phyloP scores from a whole-genome alignment of 2,888 invertebrate species.

The Amblyteles armatorius region DNA sequence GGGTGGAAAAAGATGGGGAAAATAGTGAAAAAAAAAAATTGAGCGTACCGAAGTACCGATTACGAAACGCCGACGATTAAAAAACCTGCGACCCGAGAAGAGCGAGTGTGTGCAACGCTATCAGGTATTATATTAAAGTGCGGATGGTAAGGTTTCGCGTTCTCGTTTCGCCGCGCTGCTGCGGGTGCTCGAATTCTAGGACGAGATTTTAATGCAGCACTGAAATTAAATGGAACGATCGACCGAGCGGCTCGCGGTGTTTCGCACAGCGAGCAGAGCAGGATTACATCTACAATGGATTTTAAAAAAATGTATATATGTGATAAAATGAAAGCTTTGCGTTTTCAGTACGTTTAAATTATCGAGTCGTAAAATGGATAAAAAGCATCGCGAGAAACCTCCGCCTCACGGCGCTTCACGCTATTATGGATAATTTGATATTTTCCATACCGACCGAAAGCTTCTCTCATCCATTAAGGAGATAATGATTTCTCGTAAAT shows the following conservation, averaged over 20 bases:
- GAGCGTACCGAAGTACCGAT: background rate
- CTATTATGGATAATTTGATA: slow-evolving; percentile 2
- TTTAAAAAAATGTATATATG: background rate
- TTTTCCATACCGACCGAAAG: background rate
- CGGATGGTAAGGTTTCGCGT: slow-evolving; percentile 6
- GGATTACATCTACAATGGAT: background rate
- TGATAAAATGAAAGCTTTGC: background rate
- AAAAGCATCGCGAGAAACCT: background rate
- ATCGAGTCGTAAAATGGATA: slow-evolving; percentile 11
- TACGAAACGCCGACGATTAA: slow-evolving; percentile 15
- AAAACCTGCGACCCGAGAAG: slow-evolving; percentile 14
- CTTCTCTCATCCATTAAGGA: background rate
- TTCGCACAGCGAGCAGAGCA: background rate
- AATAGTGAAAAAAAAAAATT: background rate
- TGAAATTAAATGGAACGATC: slow-evolving; percentile 22
- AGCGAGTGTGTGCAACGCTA: slow-evolving; percentile 4
- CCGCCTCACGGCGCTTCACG: background rate
- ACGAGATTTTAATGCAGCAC: slow-evolving; percentile 17
- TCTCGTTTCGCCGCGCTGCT: background rate
- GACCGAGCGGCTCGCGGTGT: slow-evolving; percentile 4
- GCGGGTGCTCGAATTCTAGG: slow-evolving; percentile 8
- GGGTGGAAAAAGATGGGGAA: slow-evolving; percentile 8
- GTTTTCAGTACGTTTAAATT: background rate
- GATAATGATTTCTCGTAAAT: background rate
- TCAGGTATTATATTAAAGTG: slow-evolving; percentile 1